Base-by-base conservation (phyloP, 2,888 invertebrate species). In the Drosophila nr. medialis region DNA sequence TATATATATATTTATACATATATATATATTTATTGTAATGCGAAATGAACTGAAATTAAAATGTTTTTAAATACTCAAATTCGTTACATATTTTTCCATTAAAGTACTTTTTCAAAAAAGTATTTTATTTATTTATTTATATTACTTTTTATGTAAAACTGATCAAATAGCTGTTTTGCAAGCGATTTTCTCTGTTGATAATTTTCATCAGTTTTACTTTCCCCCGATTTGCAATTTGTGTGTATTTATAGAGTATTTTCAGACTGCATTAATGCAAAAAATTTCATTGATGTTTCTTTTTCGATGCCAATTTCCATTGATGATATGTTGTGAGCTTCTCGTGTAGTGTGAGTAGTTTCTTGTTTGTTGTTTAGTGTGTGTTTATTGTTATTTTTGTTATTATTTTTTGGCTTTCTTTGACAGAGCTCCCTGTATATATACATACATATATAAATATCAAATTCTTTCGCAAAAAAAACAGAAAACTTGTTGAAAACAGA, bases 361-460 rank as follows among this genome's bases (percentile, higher is more conserved):
- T 64, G 78, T 81, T 77, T 59, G 53, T 69, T 78, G 81, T 72
- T 67, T 29, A 51, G 81, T 78, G 82, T 83, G 29, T n/a, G 40
- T 70, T 51, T 13, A 45, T 64, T 29, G 49, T 55, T 53, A 49
- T 49, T 54, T 6, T 18, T 0, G n/a, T n/a, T 1, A 18, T 13
- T 50, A 8, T 75, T 58, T 61, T 59, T 77, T 78, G 74, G 65
- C 83, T 87, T 87, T 87, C 86, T 87, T 77, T 76, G 70, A 89
- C 88, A 86, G 89, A 84, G 77, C 86, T 87, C 86, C 86, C 86
- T 87, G 86, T 81, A 88, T 86, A 84, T 83, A 54, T 62, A 71
- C 62, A 77, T 64, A 64, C 40, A 50, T 63, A 70, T 61, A 56
- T 71, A 53, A 79, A 70, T 64, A 72, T 61, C 67, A 38, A 79